Evolutionary conservation across 2,888 invertebrate genomes (phyloP).

Genomic region (Pheosia tremula): DNA sequence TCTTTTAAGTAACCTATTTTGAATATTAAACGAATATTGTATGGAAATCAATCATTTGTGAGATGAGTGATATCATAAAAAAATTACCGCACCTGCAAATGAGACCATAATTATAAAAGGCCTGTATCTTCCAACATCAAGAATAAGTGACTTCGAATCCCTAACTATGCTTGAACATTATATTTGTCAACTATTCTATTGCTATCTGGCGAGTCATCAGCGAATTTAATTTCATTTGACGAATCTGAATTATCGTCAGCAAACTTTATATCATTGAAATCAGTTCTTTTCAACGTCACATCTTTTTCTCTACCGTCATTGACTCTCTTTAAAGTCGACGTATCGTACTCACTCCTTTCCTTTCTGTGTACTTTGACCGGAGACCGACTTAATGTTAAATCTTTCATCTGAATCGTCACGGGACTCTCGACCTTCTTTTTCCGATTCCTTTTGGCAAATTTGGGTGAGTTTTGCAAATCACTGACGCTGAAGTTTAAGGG

Average conservation of each 20-base stretch:
- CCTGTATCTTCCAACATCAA: slow-evolving; percentile 19
- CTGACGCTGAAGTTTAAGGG: slow-evolving; percentile 79
- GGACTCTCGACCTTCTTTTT: slow-evolving; percentile 64
- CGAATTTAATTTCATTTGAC: slow-evolving; percentile 77
- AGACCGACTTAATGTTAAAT: slow-evolving; percentile 67
- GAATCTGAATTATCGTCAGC: slow-evolving; percentile 88
- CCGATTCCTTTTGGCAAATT: slow-evolving; percentile 60
- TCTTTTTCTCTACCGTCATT: slow-evolving; percentile 87
- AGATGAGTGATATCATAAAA: no score
- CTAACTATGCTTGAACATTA: slow-evolving; percentile 64
- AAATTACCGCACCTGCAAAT: no score
- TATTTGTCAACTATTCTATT: slow-evolving; percentile 72
- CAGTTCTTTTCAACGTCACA: slow-evolving; percentile 81
- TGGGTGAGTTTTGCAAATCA: slow-evolving; percentile 75
- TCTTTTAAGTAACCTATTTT: no score
- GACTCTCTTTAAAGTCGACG: slow-evolving; percentile 85
- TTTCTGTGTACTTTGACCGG: slow-evolving; percentile 70
- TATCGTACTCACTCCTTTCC: slow-evolving; percentile 59
- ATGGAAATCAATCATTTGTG: no score
- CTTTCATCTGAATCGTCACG: slow-evolving; percentile 72
- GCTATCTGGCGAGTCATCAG: slow-evolving; percentile 78
- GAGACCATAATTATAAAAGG: no score
- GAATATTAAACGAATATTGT: no score
- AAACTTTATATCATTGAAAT: slow-evolving; percentile 87
- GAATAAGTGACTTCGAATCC: slow-evolving; percentile 18